Evolutionary conservation across 2,888 invertebrate species (phyloP).

Genomic region (Spodoptera picta): DNA sequence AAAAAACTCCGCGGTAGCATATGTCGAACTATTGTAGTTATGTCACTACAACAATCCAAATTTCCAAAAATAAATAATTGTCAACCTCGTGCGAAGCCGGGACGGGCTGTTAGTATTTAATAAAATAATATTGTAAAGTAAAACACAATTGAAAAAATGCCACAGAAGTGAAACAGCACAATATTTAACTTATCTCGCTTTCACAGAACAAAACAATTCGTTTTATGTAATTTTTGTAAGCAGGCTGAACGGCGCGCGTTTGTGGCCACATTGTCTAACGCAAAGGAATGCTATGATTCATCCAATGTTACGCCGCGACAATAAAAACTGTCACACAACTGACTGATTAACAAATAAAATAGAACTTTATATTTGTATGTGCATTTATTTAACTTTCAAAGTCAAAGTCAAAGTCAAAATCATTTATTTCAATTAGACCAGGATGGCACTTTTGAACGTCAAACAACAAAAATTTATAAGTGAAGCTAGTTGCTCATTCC

Average conservation of each 20-base stretch:
- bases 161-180: slow-evolving; percentile 2
- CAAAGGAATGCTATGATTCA: slow-evolving; percentile 54
- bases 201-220: slow-evolving; percentile 39
- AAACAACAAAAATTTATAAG: too few relatives aligned
- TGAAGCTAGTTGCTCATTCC: too few relatives aligned
- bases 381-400: too few relatives aligned
- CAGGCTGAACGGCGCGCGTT: slow-evolving; percentile 34
- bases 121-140: background rate
- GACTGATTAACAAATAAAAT: slow-evolving; percentile 42
- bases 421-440: too few relatives aligned
- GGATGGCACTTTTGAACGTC: too few relatives aligned
- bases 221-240: slow-evolving; percentile 51
- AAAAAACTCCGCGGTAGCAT: too few relatives aligned
- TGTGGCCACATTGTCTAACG: slow-evolving; percentile 51
- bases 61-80: too few relatives aligned
- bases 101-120: too few relatives aligned
- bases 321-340: slow-evolving; percentile 40
- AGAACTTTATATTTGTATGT: slow-evolving; percentile 4
- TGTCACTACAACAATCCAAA: too few relatives aligned
- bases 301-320: slow-evolving; percentile 29
- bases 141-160: background rate
- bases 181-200: slow-evolving; percentile 30
- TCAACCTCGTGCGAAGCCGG: too few relatives aligned
- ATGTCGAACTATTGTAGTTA: too few relatives aligned
- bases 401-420: too few relatives aligned